phyloP scores from a whole-genome alignment of 2,797 vertebrate species.

The Hemitrygon akajei region DNA sequence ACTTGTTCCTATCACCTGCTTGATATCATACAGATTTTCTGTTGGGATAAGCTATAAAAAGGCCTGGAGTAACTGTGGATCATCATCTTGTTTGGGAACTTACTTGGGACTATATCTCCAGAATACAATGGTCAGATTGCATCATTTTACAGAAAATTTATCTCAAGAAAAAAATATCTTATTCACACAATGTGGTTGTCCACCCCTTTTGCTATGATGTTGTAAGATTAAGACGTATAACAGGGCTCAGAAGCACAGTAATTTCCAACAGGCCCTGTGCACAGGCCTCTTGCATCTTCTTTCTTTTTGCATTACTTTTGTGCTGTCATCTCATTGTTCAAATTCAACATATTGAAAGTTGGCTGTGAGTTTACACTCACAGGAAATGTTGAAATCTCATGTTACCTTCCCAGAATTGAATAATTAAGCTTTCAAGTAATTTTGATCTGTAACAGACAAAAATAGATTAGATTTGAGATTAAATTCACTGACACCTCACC shows the following conservation, averaged over 20 bases:
- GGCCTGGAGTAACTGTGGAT: neutral
- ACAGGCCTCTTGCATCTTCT: neutral
- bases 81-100: neutral
- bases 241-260: neutral
- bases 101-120: neutral
- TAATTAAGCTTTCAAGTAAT: constrained; percentile 5
- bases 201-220: neutral
- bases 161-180: neutral
- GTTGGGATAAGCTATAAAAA: neutral
- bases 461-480: neutral
- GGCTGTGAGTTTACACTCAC: neutral
- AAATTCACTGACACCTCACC: constrained; percentile 43
- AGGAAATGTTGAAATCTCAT: neutral
- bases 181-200: neutral
- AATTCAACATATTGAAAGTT: neutral
- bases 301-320: neutral
- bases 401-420: neutral
- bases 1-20: neutral
- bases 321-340: neutral
- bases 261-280: neutral
- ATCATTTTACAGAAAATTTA: neutral
- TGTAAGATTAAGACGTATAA: neutral
- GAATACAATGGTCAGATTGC: neutral
- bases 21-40: neutral
- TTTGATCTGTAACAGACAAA: neutral